Conservation (phyloP, 1,140 invertebrate species). For the Tetramorium parvispinum region DNA sequence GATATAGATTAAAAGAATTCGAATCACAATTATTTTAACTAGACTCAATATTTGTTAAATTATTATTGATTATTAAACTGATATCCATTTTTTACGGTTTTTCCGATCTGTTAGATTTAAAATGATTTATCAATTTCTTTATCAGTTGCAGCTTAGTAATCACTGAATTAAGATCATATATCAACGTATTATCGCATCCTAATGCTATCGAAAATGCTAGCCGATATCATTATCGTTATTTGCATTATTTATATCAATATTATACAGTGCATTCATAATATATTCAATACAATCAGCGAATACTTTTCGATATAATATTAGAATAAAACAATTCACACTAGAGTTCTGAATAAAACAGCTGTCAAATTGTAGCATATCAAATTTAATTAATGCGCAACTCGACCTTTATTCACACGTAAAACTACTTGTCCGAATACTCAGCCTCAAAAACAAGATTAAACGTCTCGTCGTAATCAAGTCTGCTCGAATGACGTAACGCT, state of each 20-base stretch:
- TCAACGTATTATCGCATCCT: background rate
- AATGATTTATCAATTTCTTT: conserved; percentile 9
- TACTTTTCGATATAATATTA: background rate
- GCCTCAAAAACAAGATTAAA: background rate
- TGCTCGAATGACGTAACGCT: background rate
- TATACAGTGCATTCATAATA: background rate
- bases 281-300: background rate
- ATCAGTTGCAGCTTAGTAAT: background rate
- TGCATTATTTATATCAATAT: background rate
- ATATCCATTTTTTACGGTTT: background rate
- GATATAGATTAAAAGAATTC: background rate
- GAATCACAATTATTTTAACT: conserved; percentile 5
- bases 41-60: background rate
- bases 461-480: background rate
- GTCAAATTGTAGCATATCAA: background rate
- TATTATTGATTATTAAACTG: background rate
- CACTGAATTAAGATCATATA: conserved; percentile 14
- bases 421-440: background rate
- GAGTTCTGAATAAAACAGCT: background rate
- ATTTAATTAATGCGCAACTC: background rate
- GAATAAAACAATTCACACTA: background rate
- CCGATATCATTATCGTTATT: background rate
- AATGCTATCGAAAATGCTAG: conserved; percentile 10
- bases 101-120: background rate
- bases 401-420: background rate